Conservation (phyloP, 92 coral and sea anemone species). For the Scolanthus callimorphus region DNA sequence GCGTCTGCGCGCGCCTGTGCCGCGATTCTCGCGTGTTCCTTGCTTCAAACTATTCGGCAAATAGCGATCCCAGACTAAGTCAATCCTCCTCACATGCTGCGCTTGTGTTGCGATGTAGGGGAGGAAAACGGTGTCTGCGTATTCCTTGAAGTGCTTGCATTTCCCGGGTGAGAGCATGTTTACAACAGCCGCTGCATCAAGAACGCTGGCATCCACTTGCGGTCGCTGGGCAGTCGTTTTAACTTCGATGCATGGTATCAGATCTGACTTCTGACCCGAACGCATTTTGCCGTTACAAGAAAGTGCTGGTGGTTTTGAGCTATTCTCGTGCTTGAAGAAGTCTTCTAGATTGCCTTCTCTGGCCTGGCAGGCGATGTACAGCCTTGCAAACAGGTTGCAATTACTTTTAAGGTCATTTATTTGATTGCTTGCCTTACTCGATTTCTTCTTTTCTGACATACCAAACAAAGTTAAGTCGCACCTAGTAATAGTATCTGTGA, state of each 20-base stretch:
- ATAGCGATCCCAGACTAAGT: constrained; percentile 16
- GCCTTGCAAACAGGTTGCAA: constrained; percentile 23
- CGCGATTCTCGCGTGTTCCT: constrained; percentile 40
- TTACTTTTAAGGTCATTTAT: constrained; percentile 28
- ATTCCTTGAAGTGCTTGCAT: constrained; percentile 31
- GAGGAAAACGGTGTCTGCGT: constrained; percentile 20
- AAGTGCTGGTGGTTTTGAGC: constrained; percentile 26
- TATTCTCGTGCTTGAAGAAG: constrained; percentile 44
- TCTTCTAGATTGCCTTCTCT: constrained; percentile 44
- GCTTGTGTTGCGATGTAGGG: constrained; percentile 16
- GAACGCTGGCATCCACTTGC: constrained; percentile 31
- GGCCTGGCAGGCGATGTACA: constrained; percentile 47
- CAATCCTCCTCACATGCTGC: constrained; percentile 21
- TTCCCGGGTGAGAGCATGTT: constrained; percentile 42
- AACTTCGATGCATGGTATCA: constrained; percentile 7
- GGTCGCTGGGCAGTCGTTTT: constrained; percentile 14
- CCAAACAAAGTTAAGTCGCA: constrained; percentile 25
- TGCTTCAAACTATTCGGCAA: neutral
- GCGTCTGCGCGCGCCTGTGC: constrained; percentile 24
- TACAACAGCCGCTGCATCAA: constrained; percentile 49
- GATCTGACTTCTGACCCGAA: constrained; percentile 31
- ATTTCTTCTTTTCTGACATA: constrained; percentile 6
- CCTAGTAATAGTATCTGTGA: constrained; percentile 18
- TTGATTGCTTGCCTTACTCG: constrained; percentile 27
- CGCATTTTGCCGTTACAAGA: constrained; percentile 23